Evolutionary conservation across 1,140 invertebrate genomes (phyloP).

Genomic region (Neomicropteryx cornuta): DNA sequence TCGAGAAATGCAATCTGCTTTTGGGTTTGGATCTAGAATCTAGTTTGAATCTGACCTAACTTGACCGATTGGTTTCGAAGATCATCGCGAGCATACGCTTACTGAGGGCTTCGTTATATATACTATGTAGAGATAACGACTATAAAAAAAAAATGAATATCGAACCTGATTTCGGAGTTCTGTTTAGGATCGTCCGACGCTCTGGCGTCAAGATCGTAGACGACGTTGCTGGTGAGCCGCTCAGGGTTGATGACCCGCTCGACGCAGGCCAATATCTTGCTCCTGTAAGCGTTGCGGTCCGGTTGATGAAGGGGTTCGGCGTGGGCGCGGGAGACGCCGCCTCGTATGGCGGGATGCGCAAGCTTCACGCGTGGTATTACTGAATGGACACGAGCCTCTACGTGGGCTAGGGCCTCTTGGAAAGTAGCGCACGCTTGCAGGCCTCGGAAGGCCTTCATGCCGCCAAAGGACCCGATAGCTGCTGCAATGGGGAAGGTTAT

Average conservation of each 20-base stretch:
- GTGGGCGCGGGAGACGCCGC: constrained; percentile 38
- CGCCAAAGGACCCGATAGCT: too few relatives aligned
- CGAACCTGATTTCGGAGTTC: constrained; percentile 23
- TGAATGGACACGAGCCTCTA: constrained; percentile 41
- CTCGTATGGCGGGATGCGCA: constrained; percentile 61
- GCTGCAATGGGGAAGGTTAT: too few relatives aligned
- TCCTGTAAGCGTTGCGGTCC: constrained; percentile 50
- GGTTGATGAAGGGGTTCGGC: constrained; percentile 51
- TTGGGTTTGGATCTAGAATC: too few relatives aligned
- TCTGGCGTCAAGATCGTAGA: constrained; percentile 61
- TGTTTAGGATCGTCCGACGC: constrained; percentile 12
- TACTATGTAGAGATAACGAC: not conserved
- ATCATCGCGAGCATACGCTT: too few relatives aligned
- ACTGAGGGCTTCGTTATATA: not conserved
- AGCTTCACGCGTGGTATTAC: constrained; percentile 63
- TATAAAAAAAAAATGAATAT: constrained; percentile 5
- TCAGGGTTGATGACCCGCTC: constrained; percentile 49
- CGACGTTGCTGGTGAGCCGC: constrained; percentile 47
- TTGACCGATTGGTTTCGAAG: too few relatives aligned
- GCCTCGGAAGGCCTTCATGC: too few relatives aligned
- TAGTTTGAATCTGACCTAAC: too few relatives aligned
- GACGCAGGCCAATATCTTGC: constrained; percentile 46
- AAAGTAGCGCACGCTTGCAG: too few relatives aligned
- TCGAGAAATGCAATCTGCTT: too few relatives aligned
- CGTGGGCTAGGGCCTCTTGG: too few relatives aligned